phyloP scores from a whole-genome alignment of 2,113 vertebrate genomes.

The Lepidothrix coronata region DNA sequence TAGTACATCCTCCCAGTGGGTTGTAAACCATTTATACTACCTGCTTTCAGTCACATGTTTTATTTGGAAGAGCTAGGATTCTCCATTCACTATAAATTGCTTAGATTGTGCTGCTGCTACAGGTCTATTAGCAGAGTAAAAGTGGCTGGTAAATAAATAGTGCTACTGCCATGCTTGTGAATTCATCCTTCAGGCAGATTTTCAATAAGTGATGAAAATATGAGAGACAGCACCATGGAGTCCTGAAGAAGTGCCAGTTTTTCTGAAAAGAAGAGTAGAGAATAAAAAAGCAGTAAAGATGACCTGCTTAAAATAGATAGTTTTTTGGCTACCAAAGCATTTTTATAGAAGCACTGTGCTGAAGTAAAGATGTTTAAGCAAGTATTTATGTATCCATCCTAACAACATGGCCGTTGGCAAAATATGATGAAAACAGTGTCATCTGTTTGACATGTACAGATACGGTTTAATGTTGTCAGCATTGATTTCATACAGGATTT shows the following conservation, averaged over 20 bases:
- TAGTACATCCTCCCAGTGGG: not conserved
- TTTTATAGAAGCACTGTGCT: not conserved
- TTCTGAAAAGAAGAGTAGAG: not conserved
- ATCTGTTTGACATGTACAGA: not conserved
- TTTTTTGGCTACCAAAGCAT: not conserved
- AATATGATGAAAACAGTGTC: not conserved
- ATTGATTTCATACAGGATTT: not conserved
- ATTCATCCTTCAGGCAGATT: slow-evolving; percentile 14
- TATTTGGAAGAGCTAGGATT: not conserved
- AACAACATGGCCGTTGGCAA: not conserved
- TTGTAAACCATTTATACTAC: not conserved
- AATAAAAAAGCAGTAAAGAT: not conserved
- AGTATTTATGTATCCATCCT: not conserved
- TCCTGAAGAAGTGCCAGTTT: not conserved
- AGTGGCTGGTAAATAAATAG: not conserved
- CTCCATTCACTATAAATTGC: not conserved
- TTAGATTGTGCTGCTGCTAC: not conserved
- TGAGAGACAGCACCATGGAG: not conserved
- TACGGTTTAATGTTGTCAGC: not conserved
- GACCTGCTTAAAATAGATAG: not conserved
- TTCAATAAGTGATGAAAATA: slow-evolving; percentile 34
- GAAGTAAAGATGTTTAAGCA: not conserved
- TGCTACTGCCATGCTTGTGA: not conserved
- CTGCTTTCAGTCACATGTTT: not conserved
- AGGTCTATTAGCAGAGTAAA: not conserved